phyloP scores from a whole-genome alignment of 2,888 invertebrate species.

The Opisthograptis luteolata region DNA sequence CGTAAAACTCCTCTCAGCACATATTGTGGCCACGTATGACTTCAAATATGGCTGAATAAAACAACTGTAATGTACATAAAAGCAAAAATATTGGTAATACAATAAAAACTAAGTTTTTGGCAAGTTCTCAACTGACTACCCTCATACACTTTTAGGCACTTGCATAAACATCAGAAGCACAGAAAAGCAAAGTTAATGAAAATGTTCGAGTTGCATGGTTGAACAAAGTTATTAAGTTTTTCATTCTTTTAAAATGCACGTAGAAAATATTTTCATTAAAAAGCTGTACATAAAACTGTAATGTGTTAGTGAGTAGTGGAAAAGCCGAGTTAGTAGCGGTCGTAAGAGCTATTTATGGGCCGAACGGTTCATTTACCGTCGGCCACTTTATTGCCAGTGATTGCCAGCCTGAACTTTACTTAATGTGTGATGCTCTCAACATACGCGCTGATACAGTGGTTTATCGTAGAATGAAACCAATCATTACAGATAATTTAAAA shows the following conservation, averaged over 20 bases:
- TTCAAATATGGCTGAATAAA: constrained; percentile 1
- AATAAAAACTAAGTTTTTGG: constrained; percentile 25
- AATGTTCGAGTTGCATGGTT: too few relatives aligned
- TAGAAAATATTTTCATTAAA: too few relatives aligned
- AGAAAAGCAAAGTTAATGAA: too few relatives aligned
- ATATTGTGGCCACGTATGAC: not conserved
- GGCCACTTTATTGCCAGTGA: constrained; percentile 60
- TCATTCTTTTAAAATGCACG: not conserved
- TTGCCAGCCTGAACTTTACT: constrained; percentile 62
- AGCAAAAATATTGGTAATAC: constrained; percentile 1
- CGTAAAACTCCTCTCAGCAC: too few relatives aligned
- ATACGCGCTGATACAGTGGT: constrained; percentile 21
- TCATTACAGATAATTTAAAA: constrained; percentile 3
- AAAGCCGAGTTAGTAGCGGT: constrained; percentile 53
- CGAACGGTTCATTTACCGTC: constrained; percentile 67
- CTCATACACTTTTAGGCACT: not conserved
- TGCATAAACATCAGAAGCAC: too few relatives aligned
- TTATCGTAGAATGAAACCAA: constrained; percentile 17
- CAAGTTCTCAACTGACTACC: constrained; percentile 23
- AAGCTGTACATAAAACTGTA: too few relatives aligned
- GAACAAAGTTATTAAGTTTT: too few relatives aligned
- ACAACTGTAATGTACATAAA: not conserved
- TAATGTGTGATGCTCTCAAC: constrained; percentile 45
- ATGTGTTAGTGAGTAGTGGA: constrained; percentile 44
- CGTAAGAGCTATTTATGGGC: constrained; percentile 70